phyloP scores from a whole-genome alignment of 2,797 vertebrate species.

The Triplophysa yarkandensis region DNA sequence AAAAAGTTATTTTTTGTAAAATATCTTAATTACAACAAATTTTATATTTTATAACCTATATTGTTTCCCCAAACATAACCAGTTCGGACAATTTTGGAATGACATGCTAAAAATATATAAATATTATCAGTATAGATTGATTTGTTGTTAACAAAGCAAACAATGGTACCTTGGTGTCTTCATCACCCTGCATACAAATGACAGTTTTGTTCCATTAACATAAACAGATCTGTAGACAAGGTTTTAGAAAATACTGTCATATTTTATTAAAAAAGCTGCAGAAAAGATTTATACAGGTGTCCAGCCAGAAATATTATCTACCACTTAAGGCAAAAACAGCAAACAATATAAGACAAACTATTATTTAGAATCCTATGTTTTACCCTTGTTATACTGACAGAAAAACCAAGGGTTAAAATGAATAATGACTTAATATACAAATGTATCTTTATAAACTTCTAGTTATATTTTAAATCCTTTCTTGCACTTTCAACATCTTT shows the following conservation, averaged over 20 bases:
- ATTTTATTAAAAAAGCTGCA: constrained; percentile 99
- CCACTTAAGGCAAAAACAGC: constrained; percentile 95
- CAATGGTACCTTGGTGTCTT: too few relatives aligned
- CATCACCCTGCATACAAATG: not conserved
- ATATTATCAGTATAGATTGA: too few relatives aligned
- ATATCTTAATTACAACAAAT: too few relatives aligned
- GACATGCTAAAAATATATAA: too few relatives aligned
- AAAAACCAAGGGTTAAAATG: constrained; percentile 82
- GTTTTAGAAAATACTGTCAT: constrained; percentile 98
- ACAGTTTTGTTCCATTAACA: not conserved
- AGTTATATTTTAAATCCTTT: constrained; percentile 55
- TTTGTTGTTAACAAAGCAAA: too few relatives aligned
- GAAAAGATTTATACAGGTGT: constrained; percentile 97
- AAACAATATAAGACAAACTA: constrained; percentile 85
- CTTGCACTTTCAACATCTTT: constrained; percentile 58
- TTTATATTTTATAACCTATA: too few relatives aligned
- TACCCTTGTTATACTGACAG: constrained; percentile 82
- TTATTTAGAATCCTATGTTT: constrained; percentile 74
- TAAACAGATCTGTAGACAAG: constrained; percentile 59
- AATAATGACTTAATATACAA: constrained; percentile 78
- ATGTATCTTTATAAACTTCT: constrained; percentile 72
- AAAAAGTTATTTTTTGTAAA: too few relatives aligned
- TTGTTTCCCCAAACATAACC: too few relatives aligned
- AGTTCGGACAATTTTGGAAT: too few relatives aligned
- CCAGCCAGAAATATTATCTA: constrained; percentile 95